phyloP scores from a whole-genome alignment of 2,888 invertebrate genomes.

The Abscondita cerata region DNA sequence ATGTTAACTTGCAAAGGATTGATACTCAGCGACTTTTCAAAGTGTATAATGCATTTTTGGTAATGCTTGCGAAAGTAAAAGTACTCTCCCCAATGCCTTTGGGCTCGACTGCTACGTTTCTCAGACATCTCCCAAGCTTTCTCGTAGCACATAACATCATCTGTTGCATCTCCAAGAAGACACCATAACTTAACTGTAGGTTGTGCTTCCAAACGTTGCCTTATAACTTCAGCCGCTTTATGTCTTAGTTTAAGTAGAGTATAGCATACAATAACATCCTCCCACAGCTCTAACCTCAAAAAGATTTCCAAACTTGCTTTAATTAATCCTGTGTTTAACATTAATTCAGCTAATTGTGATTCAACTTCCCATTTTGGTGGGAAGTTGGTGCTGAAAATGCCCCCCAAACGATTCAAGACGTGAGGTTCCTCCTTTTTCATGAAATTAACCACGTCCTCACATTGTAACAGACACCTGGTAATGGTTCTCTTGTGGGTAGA shows the following conservation, averaged over 20 bases:
- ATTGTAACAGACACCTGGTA: conserved; percentile 87
- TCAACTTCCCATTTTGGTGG: conserved; percentile 80
- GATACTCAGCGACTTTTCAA: conserved; percentile 81
- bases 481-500: conserved; percentile 79
- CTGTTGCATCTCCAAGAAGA: conserved; percentile 73
- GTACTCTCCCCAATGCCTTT: conserved; percentile 87
- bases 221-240: conserved; percentile 90
- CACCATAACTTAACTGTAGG: conserved; percentile 89
- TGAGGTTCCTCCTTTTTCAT: conserved; percentile 57
- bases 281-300: conserved; percentile 82
- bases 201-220: conserved; percentile 76
- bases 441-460: conserved; percentile 77
- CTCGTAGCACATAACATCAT: conserved; percentile 80
- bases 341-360: conserved; percentile 77
- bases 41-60: conserved; percentile 79
- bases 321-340: conserved; percentile 80
- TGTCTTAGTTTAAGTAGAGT: conserved; percentile 82
- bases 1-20: conserved; percentile 88
- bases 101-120: conserved; percentile 81
- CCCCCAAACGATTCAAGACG: conserved; percentile 59
- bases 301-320: conserved; percentile 86
- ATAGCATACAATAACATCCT: conserved; percentile 92
- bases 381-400: conserved; percentile 76
- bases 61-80: conserved; percentile 79
- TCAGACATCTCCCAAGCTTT: conserved; percentile 92